phyloP scores from a whole-genome alignment of 2,888 invertebrate genomes.

The Dexiosoma caninum region DNA sequence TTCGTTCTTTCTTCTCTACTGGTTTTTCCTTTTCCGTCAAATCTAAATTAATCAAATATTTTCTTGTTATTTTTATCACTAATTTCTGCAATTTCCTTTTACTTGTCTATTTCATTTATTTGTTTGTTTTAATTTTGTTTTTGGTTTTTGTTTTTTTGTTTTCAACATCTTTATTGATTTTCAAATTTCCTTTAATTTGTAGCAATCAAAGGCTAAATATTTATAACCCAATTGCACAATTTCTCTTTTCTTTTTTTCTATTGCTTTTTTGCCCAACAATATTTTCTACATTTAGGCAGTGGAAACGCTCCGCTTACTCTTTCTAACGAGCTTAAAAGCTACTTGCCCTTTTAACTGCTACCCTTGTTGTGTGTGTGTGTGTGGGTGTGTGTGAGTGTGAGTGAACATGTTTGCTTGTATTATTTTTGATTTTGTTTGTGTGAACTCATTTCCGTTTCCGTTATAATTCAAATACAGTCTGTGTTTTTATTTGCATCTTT shows the following conservation, averaged over 20 bases:
- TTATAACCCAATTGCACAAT: conserved; percentile 60
- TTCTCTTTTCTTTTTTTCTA: background rate
- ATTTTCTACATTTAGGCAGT: conserved; percentile 33
- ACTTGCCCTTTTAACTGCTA: background rate
- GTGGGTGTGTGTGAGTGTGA: background rate
- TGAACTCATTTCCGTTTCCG: conserved; percentile 62
- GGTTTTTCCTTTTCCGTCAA: background rate
- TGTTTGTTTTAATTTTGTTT: conserved; percentile 24
- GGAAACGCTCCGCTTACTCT: conserved; percentile 2
- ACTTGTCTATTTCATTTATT: conserved; percentile 42
- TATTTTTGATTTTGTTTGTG: conserved; percentile 59
- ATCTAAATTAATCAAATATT: conserved; percentile 54
- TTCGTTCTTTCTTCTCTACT: background rate
- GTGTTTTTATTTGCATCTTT: conserved; percentile 51
- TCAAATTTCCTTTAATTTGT: conserved; percentile 64
- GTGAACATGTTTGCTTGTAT: conserved; percentile 31
- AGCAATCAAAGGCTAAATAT: conserved; percentile 62
- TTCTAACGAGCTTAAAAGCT: background rate
- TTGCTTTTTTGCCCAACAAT: background rate
- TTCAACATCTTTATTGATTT: conserved; percentile 58
- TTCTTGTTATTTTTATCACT: conserved; percentile 55
- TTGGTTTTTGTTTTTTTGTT: background rate
- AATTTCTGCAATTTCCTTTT: conserved; percentile 60
- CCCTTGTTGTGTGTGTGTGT: background rate
- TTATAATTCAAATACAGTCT: conserved; percentile 60